Evolutionary conservation across 2,888 invertebrate species (phyloP).

Genomic region (Augiades crinisus): DNA sequence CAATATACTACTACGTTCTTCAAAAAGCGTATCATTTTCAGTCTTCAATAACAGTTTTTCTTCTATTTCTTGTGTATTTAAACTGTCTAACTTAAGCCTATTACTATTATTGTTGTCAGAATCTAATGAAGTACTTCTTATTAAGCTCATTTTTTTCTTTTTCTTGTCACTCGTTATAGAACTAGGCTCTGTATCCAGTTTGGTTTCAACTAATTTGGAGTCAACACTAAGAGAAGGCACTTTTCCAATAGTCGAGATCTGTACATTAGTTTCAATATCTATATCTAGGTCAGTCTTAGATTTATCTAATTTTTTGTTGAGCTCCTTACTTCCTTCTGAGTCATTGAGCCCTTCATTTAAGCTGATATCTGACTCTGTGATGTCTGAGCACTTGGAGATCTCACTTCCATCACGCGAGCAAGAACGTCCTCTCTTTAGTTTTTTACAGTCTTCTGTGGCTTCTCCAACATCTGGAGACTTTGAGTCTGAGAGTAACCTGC

Average conservation of each 20-base stretch:
- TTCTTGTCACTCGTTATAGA: constrained; percentile 59
- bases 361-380: constrained; percentile 83
- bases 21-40: constrained; percentile 80
- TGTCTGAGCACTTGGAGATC: constrained; percentile 82
- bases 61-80: constrained; percentile 77
- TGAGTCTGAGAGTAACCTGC: constrained; percentile 80
- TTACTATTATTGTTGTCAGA: constrained; percentile 81
- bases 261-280: constrained; percentile 79
- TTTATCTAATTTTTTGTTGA: constrained; percentile 78
- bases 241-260: constrained; percentile 78
- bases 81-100: constrained; percentile 71
- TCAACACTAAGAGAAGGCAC: constrained; percentile 76
- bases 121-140: constrained; percentile 78
- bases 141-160: constrained; percentile 74
- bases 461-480: constrained; percentile 62
- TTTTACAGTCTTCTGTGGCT: constrained; percentile 63
- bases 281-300: constrained; percentile 80
- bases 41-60: constrained; percentile 82
- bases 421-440: constrained; percentile 70
- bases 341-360: constrained; percentile 78
- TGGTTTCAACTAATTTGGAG: constrained; percentile 65
- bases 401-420: constrained; percentile 81
- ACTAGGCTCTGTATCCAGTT: constrained; percentile 60
- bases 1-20: constrained; percentile 76
- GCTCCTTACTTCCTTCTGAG: constrained; percentile 61